Conservation (phyloP, 2,113 vertebrate species). For the Callipepla californica region DNA sequence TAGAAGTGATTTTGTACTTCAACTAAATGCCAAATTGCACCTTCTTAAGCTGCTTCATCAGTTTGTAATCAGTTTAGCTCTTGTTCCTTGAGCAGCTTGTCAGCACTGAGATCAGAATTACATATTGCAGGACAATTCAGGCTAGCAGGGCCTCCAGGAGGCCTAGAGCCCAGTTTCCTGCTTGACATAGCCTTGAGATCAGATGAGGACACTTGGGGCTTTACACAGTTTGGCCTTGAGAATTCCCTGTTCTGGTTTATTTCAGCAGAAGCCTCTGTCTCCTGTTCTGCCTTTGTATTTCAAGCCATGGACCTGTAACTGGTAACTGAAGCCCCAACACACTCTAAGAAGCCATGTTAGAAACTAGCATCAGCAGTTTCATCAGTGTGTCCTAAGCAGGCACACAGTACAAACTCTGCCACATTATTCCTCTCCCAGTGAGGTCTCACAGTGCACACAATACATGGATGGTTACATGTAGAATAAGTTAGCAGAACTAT, state of each 20-base stretch:
- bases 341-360: not conserved
- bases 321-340: not conserved
- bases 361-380: not conserved
- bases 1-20: not conserved
- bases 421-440: not conserved
- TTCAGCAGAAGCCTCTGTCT: not conserved
- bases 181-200: not conserved
- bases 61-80: not conserved
- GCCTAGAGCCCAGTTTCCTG: not conserved
- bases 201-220: not conserved
- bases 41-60: not conserved
- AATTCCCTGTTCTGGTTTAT: not conserved
- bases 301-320: not conserved
- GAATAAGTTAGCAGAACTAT: not conserved
- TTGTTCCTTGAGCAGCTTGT: not conserved
- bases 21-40: not conserved
- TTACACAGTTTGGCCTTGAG: not conserved
- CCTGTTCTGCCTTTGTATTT: not conserved
- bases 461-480: not conserved
- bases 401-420: not conserved
- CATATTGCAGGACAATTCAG: not conserved
- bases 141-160: not conserved
- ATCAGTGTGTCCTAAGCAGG: not conserved
- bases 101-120: not conserved
- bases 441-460: not conserved